Percentiles rank a stretch among this genome's conserved stretches.
phyloP scores from a whole-genome alignment of 2,888 invertebrate genomes.

The Drosophila imparisetae region DNA sequence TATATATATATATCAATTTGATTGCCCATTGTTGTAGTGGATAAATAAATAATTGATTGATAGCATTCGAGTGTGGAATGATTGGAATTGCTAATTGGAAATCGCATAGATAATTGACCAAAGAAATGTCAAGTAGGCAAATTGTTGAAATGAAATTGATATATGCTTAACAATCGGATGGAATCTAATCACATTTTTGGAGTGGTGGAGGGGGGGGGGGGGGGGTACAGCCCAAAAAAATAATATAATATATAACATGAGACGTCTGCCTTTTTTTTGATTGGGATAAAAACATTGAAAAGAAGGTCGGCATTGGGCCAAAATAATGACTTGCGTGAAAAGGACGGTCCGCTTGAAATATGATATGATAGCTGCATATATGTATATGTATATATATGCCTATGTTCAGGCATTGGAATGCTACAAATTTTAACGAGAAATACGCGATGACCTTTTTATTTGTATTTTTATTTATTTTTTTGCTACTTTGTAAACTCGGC shows the following conservation, averaged over 20 bases:
- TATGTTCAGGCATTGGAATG: conserved; percentile 19
- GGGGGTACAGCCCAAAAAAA: neutral
- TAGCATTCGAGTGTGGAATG: neutral
- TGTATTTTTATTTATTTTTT: conserved; percentile 4
- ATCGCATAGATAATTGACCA: neutral
- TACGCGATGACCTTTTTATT: conserved; percentile 50
- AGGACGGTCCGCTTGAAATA: conserved; percentile 27
- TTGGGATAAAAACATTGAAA: neutral
- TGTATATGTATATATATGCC: conserved; percentile 6
- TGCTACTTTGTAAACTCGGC: neutral
- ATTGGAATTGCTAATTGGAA: neutral
- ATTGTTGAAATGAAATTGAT: neutral
- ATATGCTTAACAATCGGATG: neutral
- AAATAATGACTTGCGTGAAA: neutral
- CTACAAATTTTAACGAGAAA: conserved; percentile 61
- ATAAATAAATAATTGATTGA: neutral
- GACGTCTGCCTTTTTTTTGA: conserved; percentile 9
- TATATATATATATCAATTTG: neutral
- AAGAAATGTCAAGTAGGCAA: neutral
- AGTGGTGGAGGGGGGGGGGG: neutral
- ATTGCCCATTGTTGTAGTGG: neutral
- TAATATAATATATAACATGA: conserved; percentile 2
- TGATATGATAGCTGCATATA: conserved; percentile 35
- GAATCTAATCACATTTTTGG: conserved; percentile 16
- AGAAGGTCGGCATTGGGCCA: neutral